Conservation (phyloP, 1,140 invertebrate species). For the Atta colombica region DNA sequence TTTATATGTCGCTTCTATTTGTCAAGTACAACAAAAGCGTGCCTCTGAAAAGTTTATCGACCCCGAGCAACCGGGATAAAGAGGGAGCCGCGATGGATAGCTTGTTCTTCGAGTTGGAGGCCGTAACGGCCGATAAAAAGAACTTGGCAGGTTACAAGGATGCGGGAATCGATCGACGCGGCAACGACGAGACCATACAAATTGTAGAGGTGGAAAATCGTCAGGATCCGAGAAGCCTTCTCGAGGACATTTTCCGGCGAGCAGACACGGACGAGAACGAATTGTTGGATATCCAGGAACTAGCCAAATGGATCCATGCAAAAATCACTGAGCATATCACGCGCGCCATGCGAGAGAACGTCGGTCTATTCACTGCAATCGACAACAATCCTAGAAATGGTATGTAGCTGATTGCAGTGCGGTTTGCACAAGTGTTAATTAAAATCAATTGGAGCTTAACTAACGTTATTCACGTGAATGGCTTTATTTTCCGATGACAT, state of each 20-base stretch:
- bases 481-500: not conserved
- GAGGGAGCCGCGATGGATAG: conserved; percentile 72
- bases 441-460: conserved; percentile 1
- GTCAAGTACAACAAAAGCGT: conserved; percentile 79
- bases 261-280: conserved; percentile 90
- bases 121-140: conserved; percentile 66
- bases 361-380: conserved; percentile 90
- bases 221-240: conserved; percentile 84
- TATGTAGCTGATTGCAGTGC: conserved; percentile 70
- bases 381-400: conserved; percentile 92
- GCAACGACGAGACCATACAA: conserved; percentile 65
- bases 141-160: conserved; percentile 61
- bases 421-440: conserved; percentile 5
- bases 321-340: conserved; percentile 93
- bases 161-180: conserved; percentile 8
- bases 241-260: conserved; percentile 88
- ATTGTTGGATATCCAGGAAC: conserved; percentile 89
- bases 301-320: conserved; percentile 91
- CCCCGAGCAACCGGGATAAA: conserved; percentile 42
- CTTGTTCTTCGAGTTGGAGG: conserved; percentile 78
- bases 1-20: conserved; percentile 81
- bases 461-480: too few relatives aligned
- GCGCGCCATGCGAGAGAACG: conserved; percentile 91
- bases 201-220: conserved; percentile 72
- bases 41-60: conserved; percentile 75